Evolutionary conservation across 2,888 invertebrate genomes (phyloP).

Genomic region (Dasypogon diadema): DNA sequence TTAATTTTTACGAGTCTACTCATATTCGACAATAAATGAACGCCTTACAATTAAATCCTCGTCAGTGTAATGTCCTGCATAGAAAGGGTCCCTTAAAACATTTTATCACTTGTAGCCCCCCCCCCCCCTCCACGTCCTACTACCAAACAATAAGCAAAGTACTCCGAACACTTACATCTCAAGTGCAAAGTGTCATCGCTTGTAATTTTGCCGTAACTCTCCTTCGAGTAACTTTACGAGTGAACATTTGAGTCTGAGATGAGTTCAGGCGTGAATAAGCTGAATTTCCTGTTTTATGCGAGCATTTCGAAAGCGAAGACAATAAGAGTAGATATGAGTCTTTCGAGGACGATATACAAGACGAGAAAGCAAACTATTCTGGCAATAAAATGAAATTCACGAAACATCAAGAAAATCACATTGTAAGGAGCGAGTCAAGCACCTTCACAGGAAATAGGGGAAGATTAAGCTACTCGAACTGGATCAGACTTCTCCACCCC

Average conservation of each 20-base stretch:
- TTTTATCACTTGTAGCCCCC: too few species aligned
- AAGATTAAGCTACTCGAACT: slow-evolving; percentile 20
- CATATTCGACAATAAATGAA: slow-evolving; percentile 30
- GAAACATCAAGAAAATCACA: slow-evolving; percentile 38
- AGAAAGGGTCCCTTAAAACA: background rate
- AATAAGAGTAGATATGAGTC: slow-evolving; percentile 28
- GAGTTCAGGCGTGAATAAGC: slow-evolving; percentile 40
- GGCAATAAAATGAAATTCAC: slow-evolving; percentile 27
- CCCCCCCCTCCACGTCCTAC: too few species aligned
- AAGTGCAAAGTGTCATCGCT: slow-evolving; percentile 46
- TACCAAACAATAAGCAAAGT: slow-evolving; percentile 27
- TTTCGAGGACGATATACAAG: slow-evolving; percentile 18
- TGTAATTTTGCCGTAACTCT: slow-evolving; percentile 45
- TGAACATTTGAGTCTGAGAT: slow-evolving; percentile 24
- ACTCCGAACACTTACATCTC: slow-evolving; percentile 26
- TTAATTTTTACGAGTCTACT: slow-evolving; percentile 21
- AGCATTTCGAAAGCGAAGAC: slow-evolving; percentile 12
- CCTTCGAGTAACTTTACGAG: slow-evolving; percentile 32
- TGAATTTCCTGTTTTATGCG: slow-evolving; percentile 33
- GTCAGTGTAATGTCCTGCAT: slow-evolving; percentile 21
- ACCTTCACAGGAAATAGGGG: slow-evolving; percentile 24
- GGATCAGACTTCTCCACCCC: background rate
- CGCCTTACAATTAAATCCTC: slow-evolving; percentile 22
- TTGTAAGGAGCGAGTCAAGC: slow-evolving; percentile 6
- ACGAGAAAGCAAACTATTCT: background rate